These are phyloP conservation scores for Misgurnus mizolepis DNA, from an alignment of 2,113 vertebrate species.

Conservation along the genomic window DNA sequence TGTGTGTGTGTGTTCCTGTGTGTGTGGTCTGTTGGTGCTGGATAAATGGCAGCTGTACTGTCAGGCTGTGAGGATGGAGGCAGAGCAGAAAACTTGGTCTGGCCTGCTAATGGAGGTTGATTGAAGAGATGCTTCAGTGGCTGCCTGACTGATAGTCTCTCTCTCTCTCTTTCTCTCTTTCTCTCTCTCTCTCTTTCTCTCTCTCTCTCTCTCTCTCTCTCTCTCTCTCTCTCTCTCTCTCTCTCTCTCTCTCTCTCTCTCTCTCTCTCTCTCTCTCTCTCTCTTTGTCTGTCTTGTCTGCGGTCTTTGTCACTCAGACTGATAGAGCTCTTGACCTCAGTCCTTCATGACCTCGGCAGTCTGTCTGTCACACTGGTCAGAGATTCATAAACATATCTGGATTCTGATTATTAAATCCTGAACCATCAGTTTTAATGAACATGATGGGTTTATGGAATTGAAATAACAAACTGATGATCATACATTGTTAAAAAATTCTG, in stretches of 20 bases:
- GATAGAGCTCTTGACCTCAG: constrained; percentile 58
- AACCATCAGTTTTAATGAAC: no score
- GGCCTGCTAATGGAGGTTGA: constrained; percentile 56
- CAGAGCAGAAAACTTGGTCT: constrained; percentile 54
- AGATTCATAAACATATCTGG: no score
- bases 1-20: constrained; percentile 19
- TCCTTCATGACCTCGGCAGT: constrained; percentile 42
- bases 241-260: no score
- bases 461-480: no score
- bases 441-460: no score
- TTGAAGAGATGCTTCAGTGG: constrained; percentile 58
- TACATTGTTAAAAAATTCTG: no score
- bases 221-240: constrained; percentile 1
- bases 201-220: no score
- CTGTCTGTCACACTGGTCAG: constrained; percentile 20
- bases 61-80: constrained; percentile 59
- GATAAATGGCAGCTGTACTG: constrained; percentile 61
- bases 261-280: background rate
- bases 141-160: constrained; percentile 63
- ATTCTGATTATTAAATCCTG: no score
- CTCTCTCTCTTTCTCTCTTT: background rate
- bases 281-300: constrained; percentile 13
- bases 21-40: constrained; percentile 40
- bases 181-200: background rate
- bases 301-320: constrained; percentile 60